Conservation (phyloP, 37 sponge, comb jelly and placozoan species). For the Bolinopsis microptera region DNA sequence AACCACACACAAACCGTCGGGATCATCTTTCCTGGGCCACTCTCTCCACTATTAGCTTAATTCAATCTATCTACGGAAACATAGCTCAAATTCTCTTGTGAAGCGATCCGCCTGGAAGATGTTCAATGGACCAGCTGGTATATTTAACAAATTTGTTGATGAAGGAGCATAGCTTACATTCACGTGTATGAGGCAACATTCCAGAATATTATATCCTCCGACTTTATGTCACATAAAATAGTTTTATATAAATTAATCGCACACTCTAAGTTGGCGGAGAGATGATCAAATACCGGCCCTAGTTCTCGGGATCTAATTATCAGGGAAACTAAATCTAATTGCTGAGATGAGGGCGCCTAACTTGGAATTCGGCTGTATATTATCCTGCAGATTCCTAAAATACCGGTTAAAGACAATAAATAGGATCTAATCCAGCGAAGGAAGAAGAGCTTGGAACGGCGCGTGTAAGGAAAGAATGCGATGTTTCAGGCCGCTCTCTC, state of each 20-base stretch:
- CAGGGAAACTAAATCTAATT: not conserved
- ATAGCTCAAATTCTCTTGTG: not conserved
- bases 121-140: too few relatives aligned
- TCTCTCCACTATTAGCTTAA: not conserved
- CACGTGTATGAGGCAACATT: too few relatives aligned
- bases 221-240: too few relatives aligned
- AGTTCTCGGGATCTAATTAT: not conserved
- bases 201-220: too few relatives aligned
- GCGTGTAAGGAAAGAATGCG: not conserved
- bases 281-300: too few relatives aligned
- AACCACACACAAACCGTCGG: not conserved
- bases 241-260: too few relatives aligned
- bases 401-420: not conserved
- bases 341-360: too few relatives aligned
- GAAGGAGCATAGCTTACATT: too few relatives aligned
- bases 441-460: not conserved
- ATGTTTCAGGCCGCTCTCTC: too few relatives aligned
- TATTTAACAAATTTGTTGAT: too few relatives aligned
- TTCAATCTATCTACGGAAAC: not conserved
- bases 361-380: not conserved
- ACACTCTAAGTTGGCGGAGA: too few relatives aligned
- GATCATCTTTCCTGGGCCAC: not conserved
- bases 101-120: too few relatives aligned
- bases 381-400: not conserved
- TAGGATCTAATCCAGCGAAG: not conserved